Conservation (phyloP, 2,113 vertebrate genomes). For the Castor canadensis region DNA sequence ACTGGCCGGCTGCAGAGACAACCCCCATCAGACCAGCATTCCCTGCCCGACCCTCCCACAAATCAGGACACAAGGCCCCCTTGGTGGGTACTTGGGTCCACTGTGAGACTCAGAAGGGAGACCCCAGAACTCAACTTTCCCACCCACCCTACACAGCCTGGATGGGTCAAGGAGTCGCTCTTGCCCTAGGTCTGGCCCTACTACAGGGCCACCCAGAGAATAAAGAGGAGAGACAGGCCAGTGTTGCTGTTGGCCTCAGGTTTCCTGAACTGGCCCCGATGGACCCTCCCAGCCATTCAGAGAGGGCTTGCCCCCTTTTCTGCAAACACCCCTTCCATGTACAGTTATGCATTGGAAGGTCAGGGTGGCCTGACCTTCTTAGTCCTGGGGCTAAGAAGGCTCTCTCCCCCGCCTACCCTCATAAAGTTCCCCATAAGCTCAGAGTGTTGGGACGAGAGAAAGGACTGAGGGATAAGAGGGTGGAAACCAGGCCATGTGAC, state of each 20-base stretch:
- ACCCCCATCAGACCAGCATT: fast-evolving
- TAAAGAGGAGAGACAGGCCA: not conserved
- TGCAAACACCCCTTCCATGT: fast-evolving
- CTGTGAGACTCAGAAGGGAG: not conserved
- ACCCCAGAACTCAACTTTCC: not conserved
- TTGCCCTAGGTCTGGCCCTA: not conserved
- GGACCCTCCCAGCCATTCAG: not conserved
- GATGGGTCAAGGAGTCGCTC: not conserved
- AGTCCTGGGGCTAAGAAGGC: not conserved
- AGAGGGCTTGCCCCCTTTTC: fast-evolving
- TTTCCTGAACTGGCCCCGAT: fast-evolving
- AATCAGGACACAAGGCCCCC: fast-evolving
- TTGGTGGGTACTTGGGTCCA: fast-evolving
- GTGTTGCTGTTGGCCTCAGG: fast-evolving
- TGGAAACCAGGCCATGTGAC: fast-evolving
- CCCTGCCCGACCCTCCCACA: fast-evolving
- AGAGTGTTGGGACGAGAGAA: not conserved
- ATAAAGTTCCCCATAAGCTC: not conserved
- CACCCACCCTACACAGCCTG: not conserved
- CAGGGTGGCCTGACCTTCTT: not conserved
- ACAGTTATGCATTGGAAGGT: not conserved
- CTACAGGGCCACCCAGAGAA: not conserved
- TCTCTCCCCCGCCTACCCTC: not conserved
- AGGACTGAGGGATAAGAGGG: fast-evolving
- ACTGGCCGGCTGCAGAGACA: conserved; percentile 89